Percentiles rank a stretch among this genome's conserved stretches.
These are phyloP conservation scores for Pyrgilauda ruficollis DNA, from an alignment of 2,113 vertebrate genomes.

Conservation along the genomic window DNA sequence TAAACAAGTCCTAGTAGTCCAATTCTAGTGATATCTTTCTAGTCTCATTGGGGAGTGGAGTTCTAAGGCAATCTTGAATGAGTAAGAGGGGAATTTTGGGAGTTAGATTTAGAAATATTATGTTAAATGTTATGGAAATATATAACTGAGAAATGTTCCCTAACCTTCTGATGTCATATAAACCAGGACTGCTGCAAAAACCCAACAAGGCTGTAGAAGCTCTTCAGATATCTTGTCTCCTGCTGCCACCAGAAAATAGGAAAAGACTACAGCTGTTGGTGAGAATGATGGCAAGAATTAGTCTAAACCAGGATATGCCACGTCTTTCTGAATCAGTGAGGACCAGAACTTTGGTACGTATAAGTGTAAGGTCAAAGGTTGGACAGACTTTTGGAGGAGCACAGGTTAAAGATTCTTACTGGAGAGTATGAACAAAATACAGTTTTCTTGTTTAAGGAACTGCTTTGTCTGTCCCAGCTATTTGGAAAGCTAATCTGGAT, in stretches of 20 bases:
- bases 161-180: neutral
- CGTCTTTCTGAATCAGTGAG: slow-evolving; percentile 78
- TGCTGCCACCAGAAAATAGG: slow-evolving; percentile 83
- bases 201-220: slow-evolving; percentile 77
- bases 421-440: neutral
- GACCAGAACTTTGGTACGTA: slow-evolving; percentile 79
- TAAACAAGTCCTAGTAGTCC: neutral
- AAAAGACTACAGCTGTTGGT: slow-evolving; percentile 82
- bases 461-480: neutral
- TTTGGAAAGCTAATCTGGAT: neutral
- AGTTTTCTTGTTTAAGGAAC: neutral
- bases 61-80: neutral
- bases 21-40: neutral
- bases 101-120: neutral
- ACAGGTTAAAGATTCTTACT: neutral
- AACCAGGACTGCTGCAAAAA: slow-evolving; percentile 74
- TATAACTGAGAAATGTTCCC: neutral
- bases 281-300: slow-evolving; percentile 82
- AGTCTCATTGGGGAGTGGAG: neutral
- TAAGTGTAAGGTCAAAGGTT: neutral
- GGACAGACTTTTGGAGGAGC: neutral
- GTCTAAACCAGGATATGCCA: slow-evolving; percentile 78
- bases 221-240: slow-evolving; percentile 83
- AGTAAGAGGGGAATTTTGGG: neutral
- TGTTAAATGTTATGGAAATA: neutral